These are phyloP conservation scores for Amphiprion percula DNA, from an alignment of 2,113 vertebrate genomes.

Conservation along the genomic window DNA sequence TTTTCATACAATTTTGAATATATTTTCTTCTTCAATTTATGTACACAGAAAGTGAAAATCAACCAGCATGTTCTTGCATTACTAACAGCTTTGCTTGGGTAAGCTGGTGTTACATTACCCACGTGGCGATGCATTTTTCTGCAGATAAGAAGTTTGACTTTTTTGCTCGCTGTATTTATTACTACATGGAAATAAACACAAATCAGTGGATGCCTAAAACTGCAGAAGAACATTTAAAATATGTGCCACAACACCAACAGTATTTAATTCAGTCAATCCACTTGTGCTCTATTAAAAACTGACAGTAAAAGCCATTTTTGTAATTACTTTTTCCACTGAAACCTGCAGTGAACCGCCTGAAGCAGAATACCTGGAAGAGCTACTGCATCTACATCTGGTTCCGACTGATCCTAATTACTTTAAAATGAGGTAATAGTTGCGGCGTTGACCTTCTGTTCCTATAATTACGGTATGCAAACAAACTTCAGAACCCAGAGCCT, in stretches of 20 bases:
- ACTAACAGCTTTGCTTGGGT: too few species aligned
- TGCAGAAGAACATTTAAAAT: too few species aligned
- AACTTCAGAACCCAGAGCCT: conserved; percentile 49
- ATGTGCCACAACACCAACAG: too few species aligned
- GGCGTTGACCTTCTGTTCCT: conserved; percentile 65
- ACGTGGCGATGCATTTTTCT: too few species aligned
- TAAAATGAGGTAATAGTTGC: conserved; percentile 64
- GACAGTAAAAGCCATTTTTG: conserved; percentile 17
- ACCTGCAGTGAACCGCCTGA: neutral
- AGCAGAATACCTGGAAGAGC: conserved; percentile 19
- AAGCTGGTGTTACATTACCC: too few species aligned
- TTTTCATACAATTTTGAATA: neutral
- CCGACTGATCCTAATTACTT: conserved; percentile 55
- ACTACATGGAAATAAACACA: neutral
- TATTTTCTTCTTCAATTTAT: neutral
- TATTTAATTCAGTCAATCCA: neutral
- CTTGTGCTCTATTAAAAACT: conserved; percentile 7
- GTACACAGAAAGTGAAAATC: neutral
- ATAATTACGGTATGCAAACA: conserved; percentile 67
- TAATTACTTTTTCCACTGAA: conserved; percentile 29
- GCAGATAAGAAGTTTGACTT: too few species aligned
- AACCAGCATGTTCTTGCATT: neutral
- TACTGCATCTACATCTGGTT: conserved; percentile 39
- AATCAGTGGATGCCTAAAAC: too few species aligned
- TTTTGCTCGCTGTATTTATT: too few species aligned